These are phyloP conservation scores for Acanthornis magna DNA, from an alignment of 2,797 vertebrate genomes.

Conservation along the genomic window DNA sequence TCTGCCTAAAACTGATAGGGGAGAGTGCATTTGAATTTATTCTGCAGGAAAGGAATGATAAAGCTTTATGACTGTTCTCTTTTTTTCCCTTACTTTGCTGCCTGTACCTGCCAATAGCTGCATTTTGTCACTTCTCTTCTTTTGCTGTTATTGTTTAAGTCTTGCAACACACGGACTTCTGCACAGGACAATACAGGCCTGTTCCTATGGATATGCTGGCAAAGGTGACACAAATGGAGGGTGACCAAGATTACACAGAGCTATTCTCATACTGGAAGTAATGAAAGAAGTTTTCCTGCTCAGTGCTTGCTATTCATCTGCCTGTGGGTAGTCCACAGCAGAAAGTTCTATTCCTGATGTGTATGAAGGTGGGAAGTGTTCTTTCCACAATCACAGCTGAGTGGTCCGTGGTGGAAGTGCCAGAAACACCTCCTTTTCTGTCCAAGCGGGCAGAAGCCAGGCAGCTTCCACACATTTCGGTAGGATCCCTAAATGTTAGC, in stretches of 20 bases:
- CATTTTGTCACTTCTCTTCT: background rate
- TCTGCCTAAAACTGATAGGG: constrained; percentile 39
- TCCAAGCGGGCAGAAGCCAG: background rate
- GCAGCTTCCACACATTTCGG: background rate
- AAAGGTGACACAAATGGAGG: background rate
- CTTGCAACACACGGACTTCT: background rate
- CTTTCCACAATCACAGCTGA: background rate
- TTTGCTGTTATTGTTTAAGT: background rate
- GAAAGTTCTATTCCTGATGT: background rate
- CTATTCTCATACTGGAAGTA: background rate
- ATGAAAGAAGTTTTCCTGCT: background rate
- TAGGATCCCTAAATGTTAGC: background rate
- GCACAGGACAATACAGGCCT: background rate
- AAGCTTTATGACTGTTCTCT: constrained; percentile 9
- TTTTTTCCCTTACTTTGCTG: background rate
- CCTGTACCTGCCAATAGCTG: background rate
- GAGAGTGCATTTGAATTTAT: constrained; percentile 45
- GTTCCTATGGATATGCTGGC: background rate
- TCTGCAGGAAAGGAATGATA: constrained; percentile 1
- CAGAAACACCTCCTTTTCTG: background rate
- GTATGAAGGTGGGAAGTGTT: background rate
- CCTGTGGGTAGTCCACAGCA: background rate
- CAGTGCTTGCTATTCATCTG: background rate
- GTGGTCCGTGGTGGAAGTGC: background rate
- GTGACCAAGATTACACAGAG: background rate